Evolutionary conservation across 2,888 invertebrate genomes (phyloP).

Genomic region (Lycia hirtaria): DNA sequence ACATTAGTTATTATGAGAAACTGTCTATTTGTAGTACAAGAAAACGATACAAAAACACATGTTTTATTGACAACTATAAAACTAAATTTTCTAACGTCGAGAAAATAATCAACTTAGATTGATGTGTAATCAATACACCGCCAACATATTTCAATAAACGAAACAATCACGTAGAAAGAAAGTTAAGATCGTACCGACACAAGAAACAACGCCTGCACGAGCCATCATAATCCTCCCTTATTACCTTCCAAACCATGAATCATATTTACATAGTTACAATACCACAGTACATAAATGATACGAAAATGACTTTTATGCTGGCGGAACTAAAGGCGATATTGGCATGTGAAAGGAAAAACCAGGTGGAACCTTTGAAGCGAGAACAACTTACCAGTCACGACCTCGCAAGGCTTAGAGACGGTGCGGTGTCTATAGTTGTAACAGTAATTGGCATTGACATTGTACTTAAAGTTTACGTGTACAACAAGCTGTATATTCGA

Average conservation of each 20-base stretch:
- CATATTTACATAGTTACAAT: conserved; percentile 29
- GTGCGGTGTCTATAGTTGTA: conserved; percentile 48
- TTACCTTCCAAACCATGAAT: conserved; percentile 42
- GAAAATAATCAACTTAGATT: not conserved
- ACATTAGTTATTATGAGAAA: not conserved
- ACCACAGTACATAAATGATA: conserved; percentile 8
- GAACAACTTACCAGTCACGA: conserved; percentile 46
- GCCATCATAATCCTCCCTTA: conserved; percentile 31
- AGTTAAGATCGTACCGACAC: conserved; percentile 13
- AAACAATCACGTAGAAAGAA: conserved; percentile 9
- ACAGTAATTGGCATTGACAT: conserved; percentile 63
- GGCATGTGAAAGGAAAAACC: conserved; percentile 26
- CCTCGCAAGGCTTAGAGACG: conserved; percentile 53
- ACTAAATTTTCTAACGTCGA: not conserved
- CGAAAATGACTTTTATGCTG: conserved; percentile 17
- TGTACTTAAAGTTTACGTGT: conserved; percentile 53
- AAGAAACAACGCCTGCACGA: conserved; percentile 16
- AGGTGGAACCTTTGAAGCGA: conserved; percentile 43
- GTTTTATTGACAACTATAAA: not conserved
- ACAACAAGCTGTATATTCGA: conserved; percentile 31
- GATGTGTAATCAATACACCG: too few species aligned
- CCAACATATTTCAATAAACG: not conserved
- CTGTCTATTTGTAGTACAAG: not conserved
- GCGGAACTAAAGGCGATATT: conserved; percentile 34
- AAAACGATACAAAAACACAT: too few species aligned